Evolutionary conservation across 2,888 invertebrate species (phyloP).

Genomic region (Arctia plantaginis): DNA sequence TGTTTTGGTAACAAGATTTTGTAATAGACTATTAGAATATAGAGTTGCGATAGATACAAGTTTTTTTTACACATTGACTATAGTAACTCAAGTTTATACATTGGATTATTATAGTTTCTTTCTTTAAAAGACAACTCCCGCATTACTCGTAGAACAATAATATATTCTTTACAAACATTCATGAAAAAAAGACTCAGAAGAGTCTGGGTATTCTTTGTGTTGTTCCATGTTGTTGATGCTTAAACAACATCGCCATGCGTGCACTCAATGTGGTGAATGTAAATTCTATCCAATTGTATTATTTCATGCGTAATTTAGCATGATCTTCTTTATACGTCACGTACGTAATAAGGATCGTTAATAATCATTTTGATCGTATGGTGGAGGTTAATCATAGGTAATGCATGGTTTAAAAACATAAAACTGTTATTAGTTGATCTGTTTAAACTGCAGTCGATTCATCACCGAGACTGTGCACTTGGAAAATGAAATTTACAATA

Average conservation of each 20-base stretch:
- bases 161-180: too few relatives aligned
- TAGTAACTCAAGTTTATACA: too few relatives aligned
- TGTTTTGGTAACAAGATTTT: neutral
- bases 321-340: constrained; percentile 11
- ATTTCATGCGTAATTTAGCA: constrained; percentile 49
- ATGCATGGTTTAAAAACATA: neutral
- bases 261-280: constrained; percentile 20
- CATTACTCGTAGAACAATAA: too few relatives aligned
- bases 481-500: neutral
- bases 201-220: too few relatives aligned
- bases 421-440: neutral
- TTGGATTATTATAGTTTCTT: too few relatives aligned
- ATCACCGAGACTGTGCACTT: neutral
- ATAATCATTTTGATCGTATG: neutral
- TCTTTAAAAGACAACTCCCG: too few relatives aligned
- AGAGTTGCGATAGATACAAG: too few relatives aligned
- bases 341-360: constrained; percentile 11
- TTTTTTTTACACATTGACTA: too few relatives aligned
- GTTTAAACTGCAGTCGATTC: too few relatives aligned
- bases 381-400: neutral
- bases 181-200: too few relatives aligned
- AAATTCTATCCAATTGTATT: constrained; percentile 15
- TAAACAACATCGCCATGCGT: too few relatives aligned
- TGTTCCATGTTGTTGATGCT: too few relatives aligned
- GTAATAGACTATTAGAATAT: neutral